phyloP scores from a whole-genome alignment of 2,113 vertebrate species.

The Tachysurus vachellii region DNA sequence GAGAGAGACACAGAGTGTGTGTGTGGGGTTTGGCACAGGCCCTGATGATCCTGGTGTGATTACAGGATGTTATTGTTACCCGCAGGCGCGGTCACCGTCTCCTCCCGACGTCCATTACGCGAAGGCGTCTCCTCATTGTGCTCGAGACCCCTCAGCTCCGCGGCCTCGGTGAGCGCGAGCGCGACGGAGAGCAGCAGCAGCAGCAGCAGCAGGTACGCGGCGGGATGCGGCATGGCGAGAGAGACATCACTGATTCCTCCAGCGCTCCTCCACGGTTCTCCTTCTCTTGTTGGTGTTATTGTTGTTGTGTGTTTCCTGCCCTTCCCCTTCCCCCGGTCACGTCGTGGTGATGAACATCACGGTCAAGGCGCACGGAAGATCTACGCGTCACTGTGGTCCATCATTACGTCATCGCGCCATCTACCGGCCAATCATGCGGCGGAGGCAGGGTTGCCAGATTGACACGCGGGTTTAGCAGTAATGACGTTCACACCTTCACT shows the following conservation, averaged over 20 bases:
- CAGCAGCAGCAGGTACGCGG: constrained; percentile 47
- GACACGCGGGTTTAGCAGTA: not conserved
- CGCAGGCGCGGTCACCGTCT: constrained; percentile 36
- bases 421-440: constrained; percentile 35
- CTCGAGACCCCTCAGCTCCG: constrained; percentile 51
- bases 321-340: constrained; percentile 3
- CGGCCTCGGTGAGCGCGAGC: constrained; percentile 39
- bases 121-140: constrained; percentile 54
- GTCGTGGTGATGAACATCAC: constrained; percentile 19
- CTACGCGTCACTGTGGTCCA: constrained; percentile 22
- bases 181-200: constrained; percentile 28
- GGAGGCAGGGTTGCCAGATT: not conserved
- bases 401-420: constrained; percentile 33
- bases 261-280: not conserved
- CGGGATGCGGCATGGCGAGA: constrained; percentile 54
- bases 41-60: not conserved
- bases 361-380: constrained; percentile 20
- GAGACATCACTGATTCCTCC: constrained; percentile 56
- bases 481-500: too few species aligned
- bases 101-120: constrained; percentile 17
- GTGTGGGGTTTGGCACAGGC: not conserved
- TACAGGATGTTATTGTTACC: constrained; percentile 56
- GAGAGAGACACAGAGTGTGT: too few species aligned
- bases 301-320: not conserved
- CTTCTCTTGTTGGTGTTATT: not conserved